A percentile compares a stretch with the other conserved stretches of the same genome.
Evolutionary conservation across 1,140 invertebrate genomes (phyloP).

Genomic region (Leguminivora glycinivorella): DNA sequence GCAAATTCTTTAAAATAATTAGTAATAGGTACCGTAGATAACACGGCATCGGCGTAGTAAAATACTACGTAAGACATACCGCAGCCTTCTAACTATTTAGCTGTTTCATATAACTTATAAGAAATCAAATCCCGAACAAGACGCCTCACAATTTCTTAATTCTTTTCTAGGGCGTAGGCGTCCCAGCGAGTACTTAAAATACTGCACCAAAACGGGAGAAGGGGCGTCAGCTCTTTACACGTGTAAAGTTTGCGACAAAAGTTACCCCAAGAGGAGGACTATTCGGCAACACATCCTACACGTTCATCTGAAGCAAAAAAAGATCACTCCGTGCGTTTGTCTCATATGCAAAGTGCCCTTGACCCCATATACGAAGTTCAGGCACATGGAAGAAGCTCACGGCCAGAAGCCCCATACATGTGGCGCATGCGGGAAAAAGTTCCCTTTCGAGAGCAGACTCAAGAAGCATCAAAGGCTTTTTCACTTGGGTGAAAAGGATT

Average conservation of each 20-base stretch:
- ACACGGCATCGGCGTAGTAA: too few relatives aligned
- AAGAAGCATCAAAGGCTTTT: constrained; percentile 39
- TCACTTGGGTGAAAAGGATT: constrained; percentile 46
- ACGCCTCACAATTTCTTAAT: too few relatives aligned
- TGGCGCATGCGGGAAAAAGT: constrained; percentile 49
- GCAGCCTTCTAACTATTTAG: too few relatives aligned
- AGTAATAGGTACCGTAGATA: too few relatives aligned
- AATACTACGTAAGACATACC: too few relatives aligned
- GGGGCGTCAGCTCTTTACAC: not conserved
- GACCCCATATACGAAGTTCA: constrained; percentile 10
- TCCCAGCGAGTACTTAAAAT: not conserved
- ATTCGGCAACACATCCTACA: not conserved
- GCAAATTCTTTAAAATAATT: too few relatives aligned
- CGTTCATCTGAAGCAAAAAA: not conserved
- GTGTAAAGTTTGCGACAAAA: not conserved
- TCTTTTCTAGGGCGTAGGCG: too few relatives aligned
- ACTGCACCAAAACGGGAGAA: not conserved
- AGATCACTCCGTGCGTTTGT: constrained; percentile 26
- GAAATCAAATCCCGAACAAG: too few relatives aligned
- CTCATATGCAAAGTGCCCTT: constrained; percentile 36
- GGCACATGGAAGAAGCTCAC: constrained; percentile 40
- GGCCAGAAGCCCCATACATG: constrained; percentile 42
- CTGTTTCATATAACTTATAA: too few relatives aligned
- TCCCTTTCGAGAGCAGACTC: constrained; percentile 42
- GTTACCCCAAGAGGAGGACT: not conserved